Evolutionary conservation across 2,797 vertebrate genomes (phyloP), one percentile per base, ranked within the genome.

Genomic region (Aulostomus chinensis): DNA sequence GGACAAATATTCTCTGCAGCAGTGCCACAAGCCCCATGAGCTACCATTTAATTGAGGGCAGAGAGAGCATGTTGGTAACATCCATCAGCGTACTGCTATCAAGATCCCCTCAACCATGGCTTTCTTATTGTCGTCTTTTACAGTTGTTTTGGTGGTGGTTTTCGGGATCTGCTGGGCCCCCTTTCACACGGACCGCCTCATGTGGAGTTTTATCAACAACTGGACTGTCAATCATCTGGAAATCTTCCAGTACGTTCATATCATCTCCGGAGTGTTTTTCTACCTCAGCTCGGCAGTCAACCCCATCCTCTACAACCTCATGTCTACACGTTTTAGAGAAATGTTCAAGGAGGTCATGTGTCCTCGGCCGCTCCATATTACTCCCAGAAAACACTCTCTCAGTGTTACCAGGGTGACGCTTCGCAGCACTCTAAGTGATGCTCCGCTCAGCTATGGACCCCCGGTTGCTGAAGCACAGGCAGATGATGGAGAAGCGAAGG

Each of bases 101-200:
- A 18, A 47, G 15, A 25, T 45, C 3, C 13, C 22, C 6, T 14
- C n/a, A 4, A 17, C 17, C 14, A 20, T 15, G 1, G 48, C n/a
- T 38, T 18, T 17, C 17, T 58, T 50, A 2, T 7, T 16, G 0
- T 16, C 0, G 62, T 15, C 54, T 35, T 62, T 46, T 36, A 16
- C 86, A 98, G 96, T 95, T 0, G 88, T 93, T 22, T 86, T 98
- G 71, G 96, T 98, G 51, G 88, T 97, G 64, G 94, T 98, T 34
- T 98, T 98, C 0, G 94, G 90, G 21, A 90, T 97, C 86, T 97
- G 96, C 83, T 98, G 96, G 97, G 96, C 96, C 5, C 96, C 95
- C 0, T 98, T 98, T 78, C 95, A 98, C 68, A 89, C 87, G 0
- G 96, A 98, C 56, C 93, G 95, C 7, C 91, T 98, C 1, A 92